Percentiles rank a stretch among this genome's conserved stretches.
These are phyloP conservation scores for Tetragnatha montana DNA, from an alignment of 2,888 invertebrate genomes.

Conservation along the genomic window DNA sequence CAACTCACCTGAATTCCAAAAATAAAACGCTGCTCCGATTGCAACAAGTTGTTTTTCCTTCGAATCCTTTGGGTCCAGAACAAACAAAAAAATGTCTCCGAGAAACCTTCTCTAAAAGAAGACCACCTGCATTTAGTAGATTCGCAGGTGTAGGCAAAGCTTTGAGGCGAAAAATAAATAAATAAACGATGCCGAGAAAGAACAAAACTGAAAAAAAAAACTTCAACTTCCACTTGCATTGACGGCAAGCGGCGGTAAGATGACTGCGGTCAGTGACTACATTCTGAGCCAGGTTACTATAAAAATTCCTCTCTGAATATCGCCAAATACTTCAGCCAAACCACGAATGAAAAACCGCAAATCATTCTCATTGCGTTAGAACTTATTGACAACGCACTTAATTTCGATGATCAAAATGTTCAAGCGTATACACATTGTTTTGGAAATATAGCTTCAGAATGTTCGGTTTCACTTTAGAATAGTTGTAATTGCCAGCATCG, in stretches of 20 bases:
- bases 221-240: conserved; percentile 39
- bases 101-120: conserved; percentile 4
- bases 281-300: conserved; percentile 53
- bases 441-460: background rate
- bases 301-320: conserved; percentile 26
- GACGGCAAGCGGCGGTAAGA: conserved; percentile 41
- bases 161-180: conserved; percentile 60
- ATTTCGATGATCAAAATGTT: conserved; percentile 2
- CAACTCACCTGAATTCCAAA: background rate
- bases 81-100: background rate
- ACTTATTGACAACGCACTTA: background rate
- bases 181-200: conserved; percentile 39
- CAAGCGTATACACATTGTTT: conserved; percentile 10
- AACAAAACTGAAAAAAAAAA: conserved; percentile 50
- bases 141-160: conserved; percentile 66
- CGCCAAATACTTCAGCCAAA: conserved; percentile 43
- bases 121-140: conserved; percentile 63
- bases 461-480: background rate
- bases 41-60: background rate
- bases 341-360: background rate
- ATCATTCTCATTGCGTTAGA: background rate
- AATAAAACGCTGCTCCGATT: background rate
- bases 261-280: conserved; percentile 58
- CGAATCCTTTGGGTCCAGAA: conserved; percentile 54
- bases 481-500: conserved; percentile 4